Evolutionary conservation across 2,113 vertebrate genomes (phyloP), one percentile per base, ranked within the genome.

Genomic region (Mugil cephalus): DNA sequence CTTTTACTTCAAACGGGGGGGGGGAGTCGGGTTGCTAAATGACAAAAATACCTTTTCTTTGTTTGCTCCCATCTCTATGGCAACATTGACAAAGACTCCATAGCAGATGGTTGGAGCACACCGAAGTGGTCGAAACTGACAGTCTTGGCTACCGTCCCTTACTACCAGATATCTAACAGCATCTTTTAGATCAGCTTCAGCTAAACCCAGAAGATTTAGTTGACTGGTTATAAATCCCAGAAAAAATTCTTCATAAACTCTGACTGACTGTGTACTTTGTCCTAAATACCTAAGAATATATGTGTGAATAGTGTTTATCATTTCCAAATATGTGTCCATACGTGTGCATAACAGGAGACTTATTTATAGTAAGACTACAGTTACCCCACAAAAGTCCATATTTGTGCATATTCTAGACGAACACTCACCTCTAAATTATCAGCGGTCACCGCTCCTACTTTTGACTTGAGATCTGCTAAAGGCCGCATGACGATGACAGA

Each of bases 61-160:
- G 84, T 90, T 89, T 90, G 85, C 82, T 30, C 52, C 45, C 6
- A 69, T 90, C 75, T 67, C 88, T 72, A 81, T 80, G 85, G 86
- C 69, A 83, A 90, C 81, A 2, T 8, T 58, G 48, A 88, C 86
- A 88, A 89, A 84, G 85, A 66, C 78, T 36, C 58, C 11, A 76
- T 60, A 70, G 78, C 77, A 79, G 82, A 88, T 81, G 73, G 46
- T 68, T 58, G 50, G 34, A 58, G 70, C 74, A 80, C 54, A 69
- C 72, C 45, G 63, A 74, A 73, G 52, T 15, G 10, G 53, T 82
- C 40, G 45, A 51, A 64, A 69, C 17, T 24, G 60, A 74, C 55
- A 21, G 50, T 55, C 13, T 68, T 34, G 24, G 52, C 30, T 67
- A n/a, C 17, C 21, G 5, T 62, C 50, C 6, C 43, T 65, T 53